These are phyloP conservation scores for Leptonema lineaticorne DNA, from an alignment of 1,140 invertebrate genomes.

Conservation along the genomic window DNA sequence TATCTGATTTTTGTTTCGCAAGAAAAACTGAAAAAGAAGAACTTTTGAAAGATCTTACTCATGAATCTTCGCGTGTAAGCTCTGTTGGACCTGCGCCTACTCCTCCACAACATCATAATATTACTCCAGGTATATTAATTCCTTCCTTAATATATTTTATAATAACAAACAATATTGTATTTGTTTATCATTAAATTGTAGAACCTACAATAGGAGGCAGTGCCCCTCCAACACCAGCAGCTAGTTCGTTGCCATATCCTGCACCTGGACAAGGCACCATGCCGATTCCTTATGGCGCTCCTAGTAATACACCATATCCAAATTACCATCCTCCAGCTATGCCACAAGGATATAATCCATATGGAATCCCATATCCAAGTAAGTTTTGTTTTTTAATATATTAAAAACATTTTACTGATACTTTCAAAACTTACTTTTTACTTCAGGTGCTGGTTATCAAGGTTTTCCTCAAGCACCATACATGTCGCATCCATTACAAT, in stretches of 20 bases:
- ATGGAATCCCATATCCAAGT: conserved; percentile 74
- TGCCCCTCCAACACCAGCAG: conserved; percentile 45
- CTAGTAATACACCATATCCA: conserved; percentile 66
- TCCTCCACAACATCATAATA: conserved; percentile 49
- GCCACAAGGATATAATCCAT: conserved; percentile 83
- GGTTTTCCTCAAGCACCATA: conserved; percentile 45
- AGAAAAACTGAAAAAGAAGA: conserved; percentile 99
- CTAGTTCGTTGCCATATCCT: conserved; percentile 65
- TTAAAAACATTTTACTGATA: background rate
- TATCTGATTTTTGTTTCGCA: conserved; percentile 97
- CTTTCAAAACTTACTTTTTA: background rate
- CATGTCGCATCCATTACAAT: conserved; percentile 47
- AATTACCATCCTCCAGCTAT: conserved; percentile 69
- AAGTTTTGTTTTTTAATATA: conserved; percentile 39
- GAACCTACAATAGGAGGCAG: conserved; percentile 47
- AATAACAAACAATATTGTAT: conserved; percentile 1
- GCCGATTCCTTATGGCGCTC: conserved; percentile 74
- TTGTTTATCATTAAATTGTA: conserved; percentile 33
- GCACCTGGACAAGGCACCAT: conserved; percentile 63
- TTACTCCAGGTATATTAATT: conserved; percentile 33
- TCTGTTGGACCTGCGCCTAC: conserved; percentile 60
- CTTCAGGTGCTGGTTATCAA: conserved; percentile 30
- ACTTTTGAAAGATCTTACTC: conserved; percentile 85
- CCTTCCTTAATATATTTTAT: background rate
- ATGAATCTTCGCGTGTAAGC: conserved; percentile 67